Evolutionary conservation across 1,140 invertebrate species (phyloP).

Genomic region (Atta cephalotes): DNA sequence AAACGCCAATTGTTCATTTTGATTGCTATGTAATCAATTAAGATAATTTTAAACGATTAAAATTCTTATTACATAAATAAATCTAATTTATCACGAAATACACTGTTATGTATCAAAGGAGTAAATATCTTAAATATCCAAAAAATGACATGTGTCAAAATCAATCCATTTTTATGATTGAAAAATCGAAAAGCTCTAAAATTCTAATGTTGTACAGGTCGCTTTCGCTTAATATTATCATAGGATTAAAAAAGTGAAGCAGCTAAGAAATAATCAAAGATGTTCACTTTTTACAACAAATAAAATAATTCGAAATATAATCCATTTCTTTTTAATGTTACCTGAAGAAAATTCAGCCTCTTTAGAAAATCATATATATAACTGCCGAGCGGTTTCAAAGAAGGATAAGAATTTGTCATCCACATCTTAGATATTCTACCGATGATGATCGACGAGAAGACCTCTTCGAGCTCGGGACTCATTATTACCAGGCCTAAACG

Average conservation of each 20-base stretch:
- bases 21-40: no score
- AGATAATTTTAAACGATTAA: no score
- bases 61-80: no score
- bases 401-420: conserved; percentile 95
- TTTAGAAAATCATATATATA: conserved; percentile 95
- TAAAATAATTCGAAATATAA: background rate
- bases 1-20: no score
- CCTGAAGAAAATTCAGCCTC: conserved; percentile 93
- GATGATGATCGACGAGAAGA: conserved; percentile 93
- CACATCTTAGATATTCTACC: conserved; percentile 94
- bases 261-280: background rate
- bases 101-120: no score
- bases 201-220: background rate
- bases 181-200: background rate
- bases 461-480: conserved; percentile 94
- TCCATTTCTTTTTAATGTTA: conserved; percentile 75
- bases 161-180: no score
- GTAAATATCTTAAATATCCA: no score
- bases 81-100: no score
- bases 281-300: background rate
- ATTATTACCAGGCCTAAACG: conserved; percentile 92
- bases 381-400: conserved; percentile 95
- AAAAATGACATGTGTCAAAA: no score
- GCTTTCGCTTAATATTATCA: no score
- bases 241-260: background rate